Evolutionary conservation across 2,888 invertebrate species (phyloP).

Genomic region (Acleris holmiana): DNA sequence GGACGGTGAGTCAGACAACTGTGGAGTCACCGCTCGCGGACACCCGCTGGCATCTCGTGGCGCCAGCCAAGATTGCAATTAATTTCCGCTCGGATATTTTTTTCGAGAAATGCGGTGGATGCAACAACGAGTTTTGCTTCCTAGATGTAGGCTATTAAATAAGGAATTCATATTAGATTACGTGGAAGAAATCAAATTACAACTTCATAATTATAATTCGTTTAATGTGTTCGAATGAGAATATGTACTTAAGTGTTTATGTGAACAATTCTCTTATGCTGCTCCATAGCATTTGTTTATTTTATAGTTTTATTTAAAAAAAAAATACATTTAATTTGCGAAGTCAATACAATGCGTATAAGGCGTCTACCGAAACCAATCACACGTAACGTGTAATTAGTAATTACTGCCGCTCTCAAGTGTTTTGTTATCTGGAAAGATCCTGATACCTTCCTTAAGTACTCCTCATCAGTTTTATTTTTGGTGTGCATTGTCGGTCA

Average conservation of each 20-base stretch:
- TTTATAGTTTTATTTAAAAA: too few relatives aligned
- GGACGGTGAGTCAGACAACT: slow-evolving; percentile 32
- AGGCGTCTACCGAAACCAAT: slow-evolving; percentile 56
- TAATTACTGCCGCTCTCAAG: slow-evolving; percentile 51
- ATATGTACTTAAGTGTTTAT: neutral
- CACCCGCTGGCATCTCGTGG: slow-evolving; percentile 30
- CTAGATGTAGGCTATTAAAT: neutral
- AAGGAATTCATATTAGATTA: neutral
- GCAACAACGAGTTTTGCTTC: slow-evolving; percentile 4
- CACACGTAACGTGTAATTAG: too few relatives aligned
- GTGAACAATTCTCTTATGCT: neutral
- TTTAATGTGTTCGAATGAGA: neutral
- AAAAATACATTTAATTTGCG: too few relatives aligned
- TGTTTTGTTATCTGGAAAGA: too few relatives aligned
- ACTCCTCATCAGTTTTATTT: neutral
- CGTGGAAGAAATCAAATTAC: neutral
- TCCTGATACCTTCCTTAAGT: too few relatives aligned
- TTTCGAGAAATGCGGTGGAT: neutral
- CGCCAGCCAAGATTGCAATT: slow-evolving; percentile 31
- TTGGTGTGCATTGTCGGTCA: slow-evolving; percentile 19
- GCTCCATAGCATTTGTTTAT: too few relatives aligned
- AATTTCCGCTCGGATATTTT: slow-evolving; percentile 25
- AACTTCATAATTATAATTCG: neutral
- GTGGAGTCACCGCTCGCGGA: slow-evolving; percentile 28
- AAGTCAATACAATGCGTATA: slow-evolving; percentile 46